These are phyloP conservation scores for Lordiphosa stackelbergi DNA, from an alignment of 1,140 invertebrate species.

Conservation along the genomic window DNA sequence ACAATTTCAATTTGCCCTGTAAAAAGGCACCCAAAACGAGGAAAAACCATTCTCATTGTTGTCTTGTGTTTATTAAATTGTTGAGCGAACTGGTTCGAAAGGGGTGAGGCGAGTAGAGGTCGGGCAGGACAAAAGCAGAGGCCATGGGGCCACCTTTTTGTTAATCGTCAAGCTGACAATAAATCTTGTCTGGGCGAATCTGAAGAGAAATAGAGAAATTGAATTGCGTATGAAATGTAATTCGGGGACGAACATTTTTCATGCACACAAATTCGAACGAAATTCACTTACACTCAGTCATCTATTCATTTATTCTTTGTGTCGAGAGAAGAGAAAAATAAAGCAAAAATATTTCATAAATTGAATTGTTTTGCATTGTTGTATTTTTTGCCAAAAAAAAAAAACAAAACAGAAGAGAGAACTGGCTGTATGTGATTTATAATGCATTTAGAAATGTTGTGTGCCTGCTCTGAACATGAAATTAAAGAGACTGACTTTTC, in stretches of 20 bases:
- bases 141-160: slow-evolving; percentile 48
- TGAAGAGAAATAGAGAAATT: slow-evolving; percentile 22
- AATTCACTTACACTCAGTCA: slow-evolving; percentile 23
- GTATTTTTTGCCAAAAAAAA: slow-evolving; percentile 10
- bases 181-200: slow-evolving; percentile 46
- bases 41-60: slow-evolving; percentile 29
- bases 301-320: slow-evolving; percentile 23
- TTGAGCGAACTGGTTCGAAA: slow-evolving; percentile 32
- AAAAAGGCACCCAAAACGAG: slow-evolving; percentile 53
- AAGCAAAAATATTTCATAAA: slow-evolving; percentile 58
- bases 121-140: slow-evolving; percentile 5
- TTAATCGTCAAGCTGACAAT: slow-evolving; percentile 64
- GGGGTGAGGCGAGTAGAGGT: slow-evolving; percentile 30
- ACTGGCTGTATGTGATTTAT: slow-evolving; percentile 40
- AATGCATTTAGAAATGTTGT: slow-evolving; percentile 42
- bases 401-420: neutral
- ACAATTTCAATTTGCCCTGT: slow-evolving; percentile 56
- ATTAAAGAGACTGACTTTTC: slow-evolving; percentile 14
- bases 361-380: slow-evolving; percentile 64
- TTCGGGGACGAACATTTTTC: slow-evolving; percentile 40
- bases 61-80: slow-evolving; percentile 65
- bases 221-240: slow-evolving; percentile 55
- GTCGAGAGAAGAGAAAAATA: slow-evolving; percentile 14
- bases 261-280: slow-evolving; percentile 11
- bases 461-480: slow-evolving; percentile 18